Evolutionary conservation across 1,140 invertebrate species (phyloP), one percentile per base, ranked within the genome.

Genomic region (Centruroides vittatus): DNA sequence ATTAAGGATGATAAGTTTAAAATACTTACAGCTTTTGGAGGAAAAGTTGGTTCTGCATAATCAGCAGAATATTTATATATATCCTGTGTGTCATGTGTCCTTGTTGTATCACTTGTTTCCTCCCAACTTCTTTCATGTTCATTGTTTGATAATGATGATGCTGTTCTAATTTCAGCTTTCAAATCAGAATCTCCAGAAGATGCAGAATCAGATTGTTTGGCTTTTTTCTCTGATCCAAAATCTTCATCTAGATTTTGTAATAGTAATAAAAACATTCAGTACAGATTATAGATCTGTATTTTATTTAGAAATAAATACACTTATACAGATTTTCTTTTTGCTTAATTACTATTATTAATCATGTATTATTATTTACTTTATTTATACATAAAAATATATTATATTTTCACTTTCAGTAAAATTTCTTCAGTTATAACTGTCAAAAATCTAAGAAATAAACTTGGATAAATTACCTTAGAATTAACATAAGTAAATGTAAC

Each of bases 181-280:
- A 93, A 75, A 74, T 93, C 89, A 63, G 88, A 92, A 67, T 93
- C 85, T 34, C 72, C 74, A 55, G 90, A 93, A 69, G 86, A 90
- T 63, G 86, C 79, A 3, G 66, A 65, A 69, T 93, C 89, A 54
- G 86, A 88, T 68, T 90, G 87, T 67, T 88, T 87, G 68, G 84
- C 88, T 70, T 86, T 80, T 73, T 89, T 87, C 68, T 86, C 86
- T 23, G 83, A 80, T 67, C 83, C 81, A 23, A 78, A 64, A n/a
- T 68, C 67, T 48, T 68, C 66, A 59, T 63, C 66, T 66, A 57
- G 11, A 47, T 23, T 23, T 53, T 51, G 59, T 41, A 60, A 64
- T 50, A 57, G 64, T 53, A 66, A 54, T 55, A 67, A 60, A n/a
- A 47, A 61, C 23, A 57, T 23, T 23, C 23, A 23, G 23, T 23